These are phyloP conservation scores for Rallus crepitans DNA, from an alignment of 2,797 vertebrate genomes.

Conservation along the genomic window DNA sequence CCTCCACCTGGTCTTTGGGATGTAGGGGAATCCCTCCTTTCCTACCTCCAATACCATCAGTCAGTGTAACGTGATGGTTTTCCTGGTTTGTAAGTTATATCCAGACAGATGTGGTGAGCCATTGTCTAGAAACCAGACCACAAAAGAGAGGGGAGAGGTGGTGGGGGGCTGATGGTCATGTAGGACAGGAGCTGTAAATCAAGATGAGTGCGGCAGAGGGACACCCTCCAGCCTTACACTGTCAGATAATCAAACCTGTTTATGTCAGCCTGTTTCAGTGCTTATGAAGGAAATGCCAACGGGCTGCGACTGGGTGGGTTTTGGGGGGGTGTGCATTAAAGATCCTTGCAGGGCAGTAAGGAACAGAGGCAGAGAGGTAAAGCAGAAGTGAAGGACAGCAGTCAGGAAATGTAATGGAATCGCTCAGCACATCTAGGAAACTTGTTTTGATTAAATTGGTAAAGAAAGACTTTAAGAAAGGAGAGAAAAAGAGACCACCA, in stretches of 20 bases:
- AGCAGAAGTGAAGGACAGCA: neutral
- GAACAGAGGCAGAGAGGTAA: neutral
- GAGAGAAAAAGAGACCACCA: conserved; percentile 47
- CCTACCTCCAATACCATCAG: neutral
- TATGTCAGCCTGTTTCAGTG: neutral
- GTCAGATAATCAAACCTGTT: neutral
- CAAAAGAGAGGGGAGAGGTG: neutral
- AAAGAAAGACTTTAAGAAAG: neutral
- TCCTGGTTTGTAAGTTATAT: neutral
- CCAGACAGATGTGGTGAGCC: neutral
- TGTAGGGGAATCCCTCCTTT: fast-evolving
- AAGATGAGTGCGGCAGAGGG: neutral
- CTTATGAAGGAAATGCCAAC: neutral
- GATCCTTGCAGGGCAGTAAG: neutral
- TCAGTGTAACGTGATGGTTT: fast-evolving
- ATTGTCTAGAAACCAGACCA: neutral
- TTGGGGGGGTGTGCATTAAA: neutral
- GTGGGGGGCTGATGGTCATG: neutral
- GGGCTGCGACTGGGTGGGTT: neutral
- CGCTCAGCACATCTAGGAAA: neutral
- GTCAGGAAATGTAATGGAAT: conserved; percentile 3
- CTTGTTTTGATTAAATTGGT: conserved; percentile 29
- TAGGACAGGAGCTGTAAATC: neutral
- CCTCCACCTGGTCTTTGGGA: neutral
- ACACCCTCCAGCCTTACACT: neutral